These are phyloP conservation scores for Steinernema khuongi DNA, from an alignment of 1,140 invertebrate species.

Conservation along the genomic window DNA sequence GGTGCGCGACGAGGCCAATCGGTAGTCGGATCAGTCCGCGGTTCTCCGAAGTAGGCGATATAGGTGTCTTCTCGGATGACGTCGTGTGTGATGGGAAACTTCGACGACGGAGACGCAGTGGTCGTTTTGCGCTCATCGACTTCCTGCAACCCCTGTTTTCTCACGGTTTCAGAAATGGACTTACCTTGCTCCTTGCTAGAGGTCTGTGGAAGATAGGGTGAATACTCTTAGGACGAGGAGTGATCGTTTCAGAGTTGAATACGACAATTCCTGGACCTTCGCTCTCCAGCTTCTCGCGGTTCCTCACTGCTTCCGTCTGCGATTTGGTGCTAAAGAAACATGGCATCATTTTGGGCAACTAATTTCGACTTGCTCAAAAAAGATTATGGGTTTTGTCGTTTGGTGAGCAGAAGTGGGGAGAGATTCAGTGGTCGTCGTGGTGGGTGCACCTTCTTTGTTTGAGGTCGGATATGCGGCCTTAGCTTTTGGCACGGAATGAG, in stretches of 20 bases:
- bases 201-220: conserved; percentile 20
- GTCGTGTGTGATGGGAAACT: not conserved
- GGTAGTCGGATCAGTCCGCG: not conserved
- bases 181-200: conserved; percentile 23
- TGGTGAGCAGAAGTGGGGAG: not conserved
- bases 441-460: conserved; percentile 46
- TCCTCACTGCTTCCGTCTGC: conserved; percentile 14
- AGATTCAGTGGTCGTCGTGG: not conserved
- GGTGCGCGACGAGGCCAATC: conserved; percentile 1
- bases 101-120: conserved; percentile 2
- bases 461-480: too few relatives aligned
- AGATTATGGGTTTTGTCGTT: not conserved
- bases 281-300: not conserved
- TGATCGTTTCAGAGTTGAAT: conserved; percentile 2
- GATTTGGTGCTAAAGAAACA: conserved; percentile 5
- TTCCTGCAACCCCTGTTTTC: not conserved
- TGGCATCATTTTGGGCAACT: conserved; percentile 19
- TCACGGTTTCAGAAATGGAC: not conserved
- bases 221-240: conserved; percentile 17
- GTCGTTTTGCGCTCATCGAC: not conserved
- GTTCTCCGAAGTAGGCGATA: conserved; percentile 3
- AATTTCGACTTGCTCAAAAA: not conserved
- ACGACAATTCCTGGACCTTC: conserved; percentile 25
- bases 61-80: conserved; percentile 17
- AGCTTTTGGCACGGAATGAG: too few relatives aligned